phyloP scores from a whole-genome alignment of 2,113 vertebrate genomes.

The Serilophus lunatus region DNA sequence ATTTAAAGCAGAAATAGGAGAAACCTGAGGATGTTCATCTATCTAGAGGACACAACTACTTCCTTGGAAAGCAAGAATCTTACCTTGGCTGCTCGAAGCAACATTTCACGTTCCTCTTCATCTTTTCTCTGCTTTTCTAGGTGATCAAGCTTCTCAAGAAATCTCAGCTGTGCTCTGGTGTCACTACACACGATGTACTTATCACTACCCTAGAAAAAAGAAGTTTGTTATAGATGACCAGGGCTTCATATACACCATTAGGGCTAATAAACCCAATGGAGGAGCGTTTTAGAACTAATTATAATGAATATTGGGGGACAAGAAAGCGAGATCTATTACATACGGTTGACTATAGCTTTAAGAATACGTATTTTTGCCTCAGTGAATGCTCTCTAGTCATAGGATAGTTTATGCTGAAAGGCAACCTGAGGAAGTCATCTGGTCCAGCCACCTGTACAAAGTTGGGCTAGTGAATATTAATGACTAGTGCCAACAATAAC shows the following conservation, averaged over 20 bases:
- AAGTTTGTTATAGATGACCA: background rate
- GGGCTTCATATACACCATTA: background rate
- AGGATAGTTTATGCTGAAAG: background rate
- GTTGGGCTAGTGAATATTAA: background rate
- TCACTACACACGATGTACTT: conserved; percentile 79
- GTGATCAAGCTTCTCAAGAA: conserved; percentile 88
- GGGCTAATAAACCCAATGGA: background rate
- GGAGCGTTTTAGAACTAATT: background rate
- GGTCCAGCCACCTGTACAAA: background rate
- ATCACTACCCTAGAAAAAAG: conserved; percentile 75
- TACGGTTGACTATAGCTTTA: background rate
- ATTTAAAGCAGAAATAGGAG: background rate
- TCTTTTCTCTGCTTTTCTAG: conserved; percentile 83
- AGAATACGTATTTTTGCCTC: background rate
- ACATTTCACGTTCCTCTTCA: conserved; percentile 83
- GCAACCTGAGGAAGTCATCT: background rate
- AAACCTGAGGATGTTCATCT: background rate
- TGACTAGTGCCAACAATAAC: background rate
- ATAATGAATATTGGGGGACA: background rate
- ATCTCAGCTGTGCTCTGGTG: conserved; percentile 86
- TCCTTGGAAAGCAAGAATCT: background rate
- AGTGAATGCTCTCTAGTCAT: background rate
- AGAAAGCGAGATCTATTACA: background rate
- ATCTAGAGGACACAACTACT: background rate
- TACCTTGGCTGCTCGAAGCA: conserved; percentile 88